These are phyloP conservation scores for Eueides isabella DNA, from an alignment of 1,140 invertebrate species.

Conservation along the genomic window DNA sequence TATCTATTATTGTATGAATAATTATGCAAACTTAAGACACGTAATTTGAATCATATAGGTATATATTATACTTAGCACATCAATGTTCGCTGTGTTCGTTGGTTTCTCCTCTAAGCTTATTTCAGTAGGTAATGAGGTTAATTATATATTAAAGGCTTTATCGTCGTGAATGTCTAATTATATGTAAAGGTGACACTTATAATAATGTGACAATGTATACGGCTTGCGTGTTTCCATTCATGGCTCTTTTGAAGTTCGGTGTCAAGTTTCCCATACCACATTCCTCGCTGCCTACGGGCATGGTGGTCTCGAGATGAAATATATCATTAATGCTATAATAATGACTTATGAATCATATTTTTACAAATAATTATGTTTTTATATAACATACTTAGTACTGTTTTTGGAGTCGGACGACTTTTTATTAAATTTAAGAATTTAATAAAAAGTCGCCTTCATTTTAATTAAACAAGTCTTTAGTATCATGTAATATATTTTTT, in stretches of 20 bases:
- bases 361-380: slow-evolving; percentile 28
- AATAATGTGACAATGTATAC: slow-evolving; percentile 23
- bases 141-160: not conserved
- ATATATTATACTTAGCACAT: slow-evolving; percentile 19
- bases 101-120: no score
- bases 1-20: slow-evolving; percentile 66
- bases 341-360: slow-evolving; percentile 28
- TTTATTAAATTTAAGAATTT: not conserved
- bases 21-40: slow-evolving; percentile 54
- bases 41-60: slow-evolving; percentile 27
- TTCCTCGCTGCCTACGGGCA: slow-evolving; percentile 49
- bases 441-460: not conserved
- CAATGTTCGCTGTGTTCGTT: no score
- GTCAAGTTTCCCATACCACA: slow-evolving; percentile 59
- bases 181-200: slow-evolving; percentile 23
- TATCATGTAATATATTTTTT: no score
- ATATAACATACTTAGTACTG: not conserved
- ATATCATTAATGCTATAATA: slow-evolving; percentile 38
- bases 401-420: not conserved
- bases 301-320: slow-evolving; percentile 49
- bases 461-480: not conserved
- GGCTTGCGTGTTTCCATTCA: slow-evolving; percentile 47
- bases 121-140: not conserved
- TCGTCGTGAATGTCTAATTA: not conserved
- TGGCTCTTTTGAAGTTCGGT: slow-evolving; percentile 48